These are phyloP conservation scores for Enteromius viviparus DNA, from an alignment of 2,797 vertebrate genomes.

Conservation along the genomic window DNA sequence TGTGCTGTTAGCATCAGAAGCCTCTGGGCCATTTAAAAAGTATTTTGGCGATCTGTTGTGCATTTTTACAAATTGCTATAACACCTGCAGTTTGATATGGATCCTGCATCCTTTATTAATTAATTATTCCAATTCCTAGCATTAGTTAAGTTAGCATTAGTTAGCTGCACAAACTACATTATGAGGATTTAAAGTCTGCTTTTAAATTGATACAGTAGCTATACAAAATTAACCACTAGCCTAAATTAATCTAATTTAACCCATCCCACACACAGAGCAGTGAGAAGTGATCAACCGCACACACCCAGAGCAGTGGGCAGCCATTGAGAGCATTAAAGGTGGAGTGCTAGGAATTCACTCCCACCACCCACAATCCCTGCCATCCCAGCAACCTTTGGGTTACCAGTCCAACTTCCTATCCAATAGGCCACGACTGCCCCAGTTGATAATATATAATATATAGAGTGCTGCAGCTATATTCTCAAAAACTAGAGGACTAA, in stretches of 20 bases:
- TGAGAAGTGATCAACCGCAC: no score
- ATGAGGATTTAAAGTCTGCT: neutral
- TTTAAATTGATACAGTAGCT: neutral
- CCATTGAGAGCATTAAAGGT: no score
- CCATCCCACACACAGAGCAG: no score
- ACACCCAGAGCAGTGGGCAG: no score
- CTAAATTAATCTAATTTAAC: no score
- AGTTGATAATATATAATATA: no score
- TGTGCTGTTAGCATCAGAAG: neutral
- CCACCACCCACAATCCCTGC: no score
- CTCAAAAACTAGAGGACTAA: neutral
- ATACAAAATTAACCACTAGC: neutral
- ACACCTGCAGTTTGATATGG: neutral
- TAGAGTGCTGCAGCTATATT: neutral
- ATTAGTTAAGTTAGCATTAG: neutral
- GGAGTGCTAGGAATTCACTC: no score
- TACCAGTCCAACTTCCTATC: no score
- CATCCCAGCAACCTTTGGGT: neutral
- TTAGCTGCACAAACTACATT: neutral
- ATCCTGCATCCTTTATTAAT: neutral
- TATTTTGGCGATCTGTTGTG: neutral
- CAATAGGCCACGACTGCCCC: no score
- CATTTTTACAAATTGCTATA: slow-evolving; percentile 10
- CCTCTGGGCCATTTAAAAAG: neutral
- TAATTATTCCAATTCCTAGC: neutral